A percentile compares a stretch with the other conserved stretches of the same genome.
These are phyloP conservation scores for Cynopterus sphinx DNA, from an alignment of 2,797 vertebrate genomes.

Conservation along the genomic window DNA sequence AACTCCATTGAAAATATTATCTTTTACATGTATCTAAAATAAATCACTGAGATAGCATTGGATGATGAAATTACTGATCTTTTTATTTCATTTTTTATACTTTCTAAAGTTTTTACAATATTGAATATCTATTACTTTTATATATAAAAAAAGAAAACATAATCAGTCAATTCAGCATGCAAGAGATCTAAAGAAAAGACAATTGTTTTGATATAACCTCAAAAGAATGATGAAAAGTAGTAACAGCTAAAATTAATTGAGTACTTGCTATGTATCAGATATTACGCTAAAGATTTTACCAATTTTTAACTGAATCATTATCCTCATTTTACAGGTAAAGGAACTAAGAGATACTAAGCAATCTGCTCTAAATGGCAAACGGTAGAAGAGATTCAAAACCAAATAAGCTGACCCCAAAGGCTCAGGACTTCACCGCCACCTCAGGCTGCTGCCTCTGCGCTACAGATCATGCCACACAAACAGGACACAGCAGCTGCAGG, in stretches of 20 bases:
- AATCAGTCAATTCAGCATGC: neutral
- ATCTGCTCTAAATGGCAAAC: neutral
- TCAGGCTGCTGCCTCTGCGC: neutral
- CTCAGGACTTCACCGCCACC: neutral
- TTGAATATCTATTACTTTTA: neutral
- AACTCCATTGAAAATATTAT: neutral
- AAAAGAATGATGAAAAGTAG: neutral
- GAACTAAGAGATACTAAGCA: neutral
- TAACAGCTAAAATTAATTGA: neutral
- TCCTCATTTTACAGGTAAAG: slow-evolving; percentile 8
- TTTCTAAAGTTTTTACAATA: neutral
- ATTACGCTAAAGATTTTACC: neutral
- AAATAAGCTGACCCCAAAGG: neutral
- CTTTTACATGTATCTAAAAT: neutral
- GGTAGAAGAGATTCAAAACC: neutral
- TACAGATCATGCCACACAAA: neutral
- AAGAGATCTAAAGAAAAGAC: neutral
- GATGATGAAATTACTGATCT: neutral
- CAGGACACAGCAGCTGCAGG: neutral
- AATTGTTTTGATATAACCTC: neutral
- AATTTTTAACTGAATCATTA: neutral
- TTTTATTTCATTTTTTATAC: neutral
- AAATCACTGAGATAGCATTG: neutral
- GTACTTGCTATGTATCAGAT: neutral
- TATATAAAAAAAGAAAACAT: neutral